Conservation (phyloP, 2,797 vertebrate genomes). For the Myripristis murdjan region DNA sequence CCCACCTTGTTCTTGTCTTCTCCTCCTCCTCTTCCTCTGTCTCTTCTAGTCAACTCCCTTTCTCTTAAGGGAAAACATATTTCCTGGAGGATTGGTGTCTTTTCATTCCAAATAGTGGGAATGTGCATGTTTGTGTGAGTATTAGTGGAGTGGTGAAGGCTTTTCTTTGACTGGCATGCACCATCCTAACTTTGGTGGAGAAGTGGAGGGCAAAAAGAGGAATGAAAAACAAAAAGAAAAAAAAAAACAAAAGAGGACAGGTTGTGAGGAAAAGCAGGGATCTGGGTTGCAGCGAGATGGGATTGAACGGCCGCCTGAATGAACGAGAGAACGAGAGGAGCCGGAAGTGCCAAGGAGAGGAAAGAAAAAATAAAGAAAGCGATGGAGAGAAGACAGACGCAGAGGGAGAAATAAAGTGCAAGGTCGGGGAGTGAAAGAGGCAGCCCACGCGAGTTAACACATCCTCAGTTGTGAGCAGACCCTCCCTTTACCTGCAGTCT, state of each 20-base stretch:
- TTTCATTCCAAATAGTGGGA: too few species aligned
- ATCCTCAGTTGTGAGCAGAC: slow-evolving; percentile 30
- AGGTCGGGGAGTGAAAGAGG: slow-evolving; percentile 21
- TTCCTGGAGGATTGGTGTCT: too few species aligned
- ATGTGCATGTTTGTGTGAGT: too few species aligned
- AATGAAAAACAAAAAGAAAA: too few species aligned
- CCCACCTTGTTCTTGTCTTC: too few species aligned
- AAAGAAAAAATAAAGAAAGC: background rate
- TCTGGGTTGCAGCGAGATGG: background rate
- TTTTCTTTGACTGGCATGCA: background rate
- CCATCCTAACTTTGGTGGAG: too few species aligned
- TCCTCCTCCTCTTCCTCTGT: too few species aligned
- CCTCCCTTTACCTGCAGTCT: slow-evolving; percentile 20
- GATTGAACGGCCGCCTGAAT: background rate
- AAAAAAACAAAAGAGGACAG: background rate
- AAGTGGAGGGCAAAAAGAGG: too few species aligned
- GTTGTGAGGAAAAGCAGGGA: background rate
- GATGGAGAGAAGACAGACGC: background rate
- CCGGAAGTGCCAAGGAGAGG: background rate
- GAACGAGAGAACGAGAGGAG: background rate
- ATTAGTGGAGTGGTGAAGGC: background rate
- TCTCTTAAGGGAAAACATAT: too few species aligned
- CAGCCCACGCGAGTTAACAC: slow-evolving; percentile 47
- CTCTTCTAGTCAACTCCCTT: too few species aligned
- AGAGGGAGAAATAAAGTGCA: background rate